These are phyloP conservation scores for Brachyistius frenatus DNA, from an alignment of 2,113 vertebrate genomes.

Conservation along the genomic window DNA sequence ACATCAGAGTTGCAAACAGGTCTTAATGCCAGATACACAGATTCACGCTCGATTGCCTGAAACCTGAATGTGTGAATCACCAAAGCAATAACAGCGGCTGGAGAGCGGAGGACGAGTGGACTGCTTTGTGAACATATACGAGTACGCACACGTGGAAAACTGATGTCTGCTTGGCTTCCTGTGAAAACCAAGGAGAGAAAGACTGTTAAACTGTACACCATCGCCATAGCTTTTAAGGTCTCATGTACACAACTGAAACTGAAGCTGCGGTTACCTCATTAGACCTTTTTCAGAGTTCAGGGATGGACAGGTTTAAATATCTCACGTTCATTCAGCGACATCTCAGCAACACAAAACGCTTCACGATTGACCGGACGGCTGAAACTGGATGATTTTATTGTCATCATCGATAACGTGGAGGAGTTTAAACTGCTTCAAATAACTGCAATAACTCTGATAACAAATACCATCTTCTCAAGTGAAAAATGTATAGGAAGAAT, in stretches of 20 bases:
- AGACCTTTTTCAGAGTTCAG: slow-evolving; percentile 48
- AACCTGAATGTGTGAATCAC: slow-evolving; percentile 67
- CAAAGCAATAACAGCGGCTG: slow-evolving; percentile 74
- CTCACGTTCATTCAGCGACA: slow-evolving; percentile 17
- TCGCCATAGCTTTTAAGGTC: slow-evolving; percentile 46
- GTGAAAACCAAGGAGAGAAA: slow-evolving; percentile 46
- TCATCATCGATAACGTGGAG: background rate
- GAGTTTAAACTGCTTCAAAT: slow-evolving; percentile 3
- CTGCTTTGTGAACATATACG: background rate
- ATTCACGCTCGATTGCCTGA: slow-evolving; percentile 42
- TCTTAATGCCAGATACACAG: slow-evolving; percentile 39
- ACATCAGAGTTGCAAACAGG: slow-evolving; percentile 28
- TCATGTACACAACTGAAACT: slow-evolving; percentile 26
- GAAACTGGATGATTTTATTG: background rate
- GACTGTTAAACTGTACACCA: slow-evolving; percentile 71
- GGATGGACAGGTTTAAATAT: slow-evolving; percentile 26
- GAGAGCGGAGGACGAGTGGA: slow-evolving; percentile 4
- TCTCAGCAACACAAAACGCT: slow-evolving; percentile 9
- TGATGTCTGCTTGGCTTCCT: slow-evolving; percentile 20
- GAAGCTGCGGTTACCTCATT: slow-evolving; percentile 72
- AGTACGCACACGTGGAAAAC: background rate
- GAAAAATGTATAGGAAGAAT: slow-evolving; percentile 8
- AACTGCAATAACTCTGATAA: slow-evolving; percentile 64
- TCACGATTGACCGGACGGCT: background rate
- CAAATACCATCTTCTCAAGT: slow-evolving; percentile 11